Base-by-base conservation (phyloP, 2,113 vertebrate genomes). In the Osmerus mordax region DNA sequence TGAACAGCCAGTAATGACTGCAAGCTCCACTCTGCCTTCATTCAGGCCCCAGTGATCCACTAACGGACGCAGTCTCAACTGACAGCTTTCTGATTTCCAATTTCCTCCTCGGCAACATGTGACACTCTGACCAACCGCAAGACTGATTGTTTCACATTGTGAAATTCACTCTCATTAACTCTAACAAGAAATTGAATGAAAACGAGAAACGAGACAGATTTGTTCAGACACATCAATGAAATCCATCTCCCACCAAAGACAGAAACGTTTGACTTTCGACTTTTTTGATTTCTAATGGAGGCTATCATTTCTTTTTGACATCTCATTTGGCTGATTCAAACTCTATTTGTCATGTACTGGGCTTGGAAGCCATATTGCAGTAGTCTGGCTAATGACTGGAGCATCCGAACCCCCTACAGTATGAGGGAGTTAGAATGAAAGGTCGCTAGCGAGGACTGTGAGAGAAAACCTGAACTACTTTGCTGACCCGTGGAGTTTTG, bases 261-360 rank as follows among this genome's bases (percentile, higher is more conserved):
- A 70, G 59, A 67, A 67, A 55, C 62, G 52, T 73, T 67, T 36
- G 36, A 62, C 61, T 73, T 52, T 70, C 63, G 62, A 63, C 59
- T 66, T 36, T 67, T 61, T 80, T 76, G 65, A 67, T 54, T 75
- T 73, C 69, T 62, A 55, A 76, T 71, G 78, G 71, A 80, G 67
- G 78, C 74, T 73, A 77, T 80, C 74, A 76, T 80, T 80, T 61
- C 71, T 80, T 36, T 69, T 65, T 80, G 78, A 77, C 71, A 77
- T 74, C 74, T 80, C 78, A 80, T 80, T 80, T 80, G 67, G 61
- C 62, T 69, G 66, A 53, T 70, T 70, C 67, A 71, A 73, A 76
- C 56, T 32, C 61, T 69, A 67, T 66, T 47, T 16, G 56, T 70
- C 76, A 72, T 70, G 73, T 67, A 67, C 72, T 67, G 70, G 70